Evolutionary conservation across 37 sponge, comb jelly and placozoan species (phyloP).

Genomic region (Aphrocallistes beatrix): DNA sequence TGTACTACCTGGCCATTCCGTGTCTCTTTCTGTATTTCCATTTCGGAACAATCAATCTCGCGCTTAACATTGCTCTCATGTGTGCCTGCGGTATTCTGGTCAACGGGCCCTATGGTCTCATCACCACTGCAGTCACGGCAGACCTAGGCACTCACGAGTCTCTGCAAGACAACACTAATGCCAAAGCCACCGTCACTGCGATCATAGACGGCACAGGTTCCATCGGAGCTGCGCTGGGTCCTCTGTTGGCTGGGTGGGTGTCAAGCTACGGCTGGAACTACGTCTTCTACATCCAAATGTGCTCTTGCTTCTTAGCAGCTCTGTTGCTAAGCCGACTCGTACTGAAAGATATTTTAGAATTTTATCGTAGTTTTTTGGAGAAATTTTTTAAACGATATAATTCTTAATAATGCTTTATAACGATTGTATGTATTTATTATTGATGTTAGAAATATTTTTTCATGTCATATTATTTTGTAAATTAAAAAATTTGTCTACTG

Average conservation of each 20-base stretch:
- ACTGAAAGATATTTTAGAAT: not conserved
- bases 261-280: slow-evolving; percentile 40
- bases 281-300: slow-evolving; percentile 69
- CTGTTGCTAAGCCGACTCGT: slow-evolving; percentile 31
- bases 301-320: slow-evolving; percentile 46
- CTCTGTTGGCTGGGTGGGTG: slow-evolving; percentile 45
- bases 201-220: slow-evolving; percentile 58
- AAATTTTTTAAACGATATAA: no score
- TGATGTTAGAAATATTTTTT: no score
- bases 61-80: slow-evolving; percentile 29
- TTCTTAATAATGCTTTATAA: no score
- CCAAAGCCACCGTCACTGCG: slow-evolving; percentile 55
- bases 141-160: slow-evolving; percentile 56
- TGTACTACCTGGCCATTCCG: slow-evolving; percentile 44
- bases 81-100: slow-evolving; percentile 45
- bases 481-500: no score
- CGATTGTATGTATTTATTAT: no score
- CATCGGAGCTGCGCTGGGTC: slow-evolving; percentile 61
- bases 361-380: no score
- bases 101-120: slow-evolving; percentile 73
- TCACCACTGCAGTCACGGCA: slow-evolving; percentile 79
- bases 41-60: not conserved
- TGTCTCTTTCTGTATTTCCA: not conserved
- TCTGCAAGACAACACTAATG: slow-evolving; percentile 34
- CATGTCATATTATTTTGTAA: no score